Conservation (phyloP, 2,113 vertebrate genomes). For the Cervus canadensis region DNA sequence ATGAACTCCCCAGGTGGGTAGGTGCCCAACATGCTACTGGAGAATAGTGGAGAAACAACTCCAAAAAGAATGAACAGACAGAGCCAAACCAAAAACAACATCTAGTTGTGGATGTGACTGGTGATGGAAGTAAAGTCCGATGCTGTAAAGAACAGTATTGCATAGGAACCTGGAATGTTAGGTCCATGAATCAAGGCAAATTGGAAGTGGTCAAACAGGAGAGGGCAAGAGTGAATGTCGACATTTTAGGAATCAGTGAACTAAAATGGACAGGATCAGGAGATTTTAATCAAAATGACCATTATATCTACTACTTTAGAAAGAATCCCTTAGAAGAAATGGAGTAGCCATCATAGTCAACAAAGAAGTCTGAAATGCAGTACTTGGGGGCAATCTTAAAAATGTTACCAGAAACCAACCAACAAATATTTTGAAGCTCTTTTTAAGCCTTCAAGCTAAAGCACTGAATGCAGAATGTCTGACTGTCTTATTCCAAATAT, state of each 20-base stretch:
- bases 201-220: background rate
- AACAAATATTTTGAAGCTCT: background rate
- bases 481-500: background rate
- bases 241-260: background rate
- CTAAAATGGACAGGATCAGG: background rate
- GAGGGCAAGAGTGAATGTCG: accelerated
- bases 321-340: background rate
- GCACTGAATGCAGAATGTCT: background rate
- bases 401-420: background rate
- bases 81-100: accelerated
- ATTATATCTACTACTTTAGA: background rate
- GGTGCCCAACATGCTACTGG: background rate
- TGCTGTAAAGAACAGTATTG: background rate
- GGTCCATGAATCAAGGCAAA: background rate
- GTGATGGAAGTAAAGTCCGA: background rate
- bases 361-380: background rate
- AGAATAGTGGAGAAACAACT: background rate
- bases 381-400: background rate
- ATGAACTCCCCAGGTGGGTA: background rate
- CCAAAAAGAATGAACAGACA: background rate
- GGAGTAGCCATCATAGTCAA: background rate
- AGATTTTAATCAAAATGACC: background rate
- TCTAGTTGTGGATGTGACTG: background rate
- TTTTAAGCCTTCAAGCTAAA: background rate
- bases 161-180: background rate